Evolutionary conservation across 2,888 invertebrate species (phyloP).

Genomic region (Monopis laevigella): DNA sequence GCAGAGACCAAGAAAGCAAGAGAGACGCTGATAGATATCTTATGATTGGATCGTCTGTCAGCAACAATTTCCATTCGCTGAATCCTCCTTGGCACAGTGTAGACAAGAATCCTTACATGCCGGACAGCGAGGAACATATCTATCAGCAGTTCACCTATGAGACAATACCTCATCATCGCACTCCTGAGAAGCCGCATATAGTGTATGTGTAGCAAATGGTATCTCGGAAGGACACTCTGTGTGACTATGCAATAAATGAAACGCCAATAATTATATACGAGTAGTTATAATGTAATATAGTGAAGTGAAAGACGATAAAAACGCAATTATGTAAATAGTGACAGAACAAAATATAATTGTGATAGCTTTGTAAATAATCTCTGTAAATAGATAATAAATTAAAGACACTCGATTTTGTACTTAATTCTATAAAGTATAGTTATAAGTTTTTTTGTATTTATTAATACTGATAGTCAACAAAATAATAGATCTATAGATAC

Average conservation of each 20-base stretch:
- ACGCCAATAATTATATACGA: conserved; percentile 8
- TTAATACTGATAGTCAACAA: not conserved
- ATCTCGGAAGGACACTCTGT: conserved; percentile 43
- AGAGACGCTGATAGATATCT: conserved; percentile 59
- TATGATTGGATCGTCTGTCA: conserved; percentile 61
- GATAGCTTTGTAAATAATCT: conserved; percentile 62
- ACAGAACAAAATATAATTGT: conserved; percentile 60
- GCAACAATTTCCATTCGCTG: conserved; percentile 60
- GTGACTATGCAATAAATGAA: not conserved
- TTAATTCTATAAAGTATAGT: conserved; percentile 31
- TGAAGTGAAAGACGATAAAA: conserved; percentile 27
- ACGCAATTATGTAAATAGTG: conserved; percentile 65
- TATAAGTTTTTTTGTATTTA: not conserved
- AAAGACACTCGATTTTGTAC: conserved; percentile 56
- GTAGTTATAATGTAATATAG: conserved; percentile 5
- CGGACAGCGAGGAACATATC: conserved; percentile 60
- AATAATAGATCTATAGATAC: no score
- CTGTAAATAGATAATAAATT: conserved; percentile 34
- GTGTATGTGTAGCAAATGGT: conserved; percentile 67
- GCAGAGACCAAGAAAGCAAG: conserved; percentile 55
- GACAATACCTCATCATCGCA: conserved; percentile 60
- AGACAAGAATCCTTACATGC: conserved; percentile 58
- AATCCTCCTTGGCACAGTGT: conserved; percentile 63
- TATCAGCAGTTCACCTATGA: conserved; percentile 64
- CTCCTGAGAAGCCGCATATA: conserved; percentile 67